Base-by-base conservation (phyloP, 2,113 vertebrate species). In the Ciconia maguari region DNA sequence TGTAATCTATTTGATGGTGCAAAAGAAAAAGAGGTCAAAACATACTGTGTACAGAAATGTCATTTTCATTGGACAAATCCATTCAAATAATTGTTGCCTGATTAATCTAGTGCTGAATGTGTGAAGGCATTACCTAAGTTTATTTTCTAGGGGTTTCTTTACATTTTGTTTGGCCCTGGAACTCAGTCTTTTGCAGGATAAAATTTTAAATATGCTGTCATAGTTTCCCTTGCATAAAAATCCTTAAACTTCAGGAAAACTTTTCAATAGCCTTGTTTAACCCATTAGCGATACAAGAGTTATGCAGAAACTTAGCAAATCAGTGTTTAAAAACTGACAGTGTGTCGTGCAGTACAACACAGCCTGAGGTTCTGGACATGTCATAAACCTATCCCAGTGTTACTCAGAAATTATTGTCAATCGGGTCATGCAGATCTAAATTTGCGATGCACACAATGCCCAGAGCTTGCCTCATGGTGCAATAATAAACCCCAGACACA, bases 141-240 rank as follows among this genome's bases (percentile, higher is more conserved):
- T 84, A 81, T 90, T 97, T 97, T 79, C 26, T 71, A 2, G 30
- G 19, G 10, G 16, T 76, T 89, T 90, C 49, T 94, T 94, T 92
- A 89, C 49, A 65, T 94, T 95, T 95, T 68, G 55, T 61, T 75
- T 94, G n/a, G 52, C 54, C 18, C 13, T 14, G 6, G 11, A 83
- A 74, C 12, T 42, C 21, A 57, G 38, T 26, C 65, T 79, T 88
- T 42, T 72, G 17, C 17, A 52, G 38, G 66, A 93, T 74, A 65
- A 89, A 70, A 85, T 55, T 77, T 81, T 58, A 70, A 78, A 78
- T 77, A 75, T 6, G 12, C 26, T 84, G 9, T 66, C 26, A 38
- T 29, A 70, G 1, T 84, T 69, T 75, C 16, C 24, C 26, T 79
- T 72, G n/a, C 36, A 85, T 32, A 79, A 87, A 93, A 95, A 71